Base-by-base conservation (phyloP, 2,888 invertebrate species). In the Lasioglossum calceatum region DNA sequence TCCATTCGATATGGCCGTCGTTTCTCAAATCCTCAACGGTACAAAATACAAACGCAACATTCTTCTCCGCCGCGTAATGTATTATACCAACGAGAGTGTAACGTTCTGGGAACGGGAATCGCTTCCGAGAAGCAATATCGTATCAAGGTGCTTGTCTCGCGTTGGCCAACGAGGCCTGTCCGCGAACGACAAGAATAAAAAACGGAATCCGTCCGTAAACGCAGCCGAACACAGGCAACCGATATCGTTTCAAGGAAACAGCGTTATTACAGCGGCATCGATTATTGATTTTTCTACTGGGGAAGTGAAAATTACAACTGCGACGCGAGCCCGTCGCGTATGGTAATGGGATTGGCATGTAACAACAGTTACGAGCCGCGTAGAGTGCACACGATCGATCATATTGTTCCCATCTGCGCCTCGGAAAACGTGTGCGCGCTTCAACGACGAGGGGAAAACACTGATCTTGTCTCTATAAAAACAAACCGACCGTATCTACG, bases 11-110 rank as follows among this genome's bases (percentile, higher is more conserved):
- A 84, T 83, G 89, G 87, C 87, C 85, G 87, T 70, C 83, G 74
- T 89, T 81, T 77, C 91, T 85, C 67, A 72, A 89, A 90, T 88
- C 84, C 84, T 64, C 70, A 47, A 75, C 77, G 64, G 19, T 50
- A 27, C 44, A n/a, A 84, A 47, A 75, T 73, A 32, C 74, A 81
- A 79, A 77, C 64, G 75, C 39, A 64, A 72, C 58, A 47, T 78
- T 58, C 61, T 74, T 79, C 82, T 58, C 50, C 79, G 81, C n/a
- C 16, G 64, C 64, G 16, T 32, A 7, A 64, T 19, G 16, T 47
- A 74, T 64, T n/a, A 76, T 61, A 36, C 42, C 50, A 58, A 44
- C 72, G 75, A 67, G 81, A 81, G 42, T 39, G 70, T 70, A 67
- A 81, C 64, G 79, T 42, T 87, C 72, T 72, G 58, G 58, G 58